These are phyloP conservation scores for Myotis daubentonii DNA, from an alignment of 2,797 vertebrate species.

Conservation along the genomic window DNA sequence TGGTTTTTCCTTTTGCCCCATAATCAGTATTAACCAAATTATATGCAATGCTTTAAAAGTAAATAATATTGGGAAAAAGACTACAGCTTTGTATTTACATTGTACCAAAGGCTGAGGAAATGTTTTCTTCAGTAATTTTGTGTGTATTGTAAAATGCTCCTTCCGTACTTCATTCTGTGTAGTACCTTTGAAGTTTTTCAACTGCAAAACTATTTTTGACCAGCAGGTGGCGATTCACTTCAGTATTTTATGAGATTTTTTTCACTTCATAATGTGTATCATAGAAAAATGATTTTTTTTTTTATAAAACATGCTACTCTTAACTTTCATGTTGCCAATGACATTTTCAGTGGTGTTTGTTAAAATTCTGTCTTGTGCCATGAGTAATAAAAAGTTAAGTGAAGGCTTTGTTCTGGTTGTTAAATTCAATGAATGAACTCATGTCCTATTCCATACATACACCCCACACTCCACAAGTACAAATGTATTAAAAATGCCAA, in stretches of 20 bases:
- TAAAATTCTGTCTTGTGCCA: conserved; percentile 85
- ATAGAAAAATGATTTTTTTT: conserved; percentile 56
- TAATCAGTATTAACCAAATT: conserved; percentile 70
- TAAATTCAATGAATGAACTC: conserved; percentile 41
- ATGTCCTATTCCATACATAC: background rate
- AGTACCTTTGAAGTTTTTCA: conserved; percentile 65
- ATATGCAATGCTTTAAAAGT: conserved; percentile 50
- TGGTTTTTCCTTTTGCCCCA: conserved; percentile 75
- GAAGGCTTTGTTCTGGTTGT: conserved; percentile 67
- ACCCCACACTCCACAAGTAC: background rate
- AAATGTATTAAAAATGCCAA: background rate
- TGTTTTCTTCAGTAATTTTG: conserved; percentile 65
- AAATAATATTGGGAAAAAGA: conserved; percentile 41
- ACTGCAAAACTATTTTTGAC: conserved; percentile 73
- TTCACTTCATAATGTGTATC: conserved; percentile 78
- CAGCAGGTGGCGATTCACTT: conserved; percentile 82
- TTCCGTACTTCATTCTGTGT: conserved; percentile 6
- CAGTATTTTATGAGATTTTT: conserved; percentile 78
- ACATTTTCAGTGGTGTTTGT: conserved; percentile 80
- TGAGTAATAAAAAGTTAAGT: conserved; percentile 86
- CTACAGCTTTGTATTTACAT: conserved; percentile 71
- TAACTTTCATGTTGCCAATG: conserved; percentile 82
- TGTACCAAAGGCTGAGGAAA: conserved; percentile 81
- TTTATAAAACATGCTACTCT: conserved; percentile 82
- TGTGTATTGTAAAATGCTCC: conserved; percentile 70